Conservation (phyloP, 2,888 invertebrate genomes). For the Autographa gamma region DNA sequence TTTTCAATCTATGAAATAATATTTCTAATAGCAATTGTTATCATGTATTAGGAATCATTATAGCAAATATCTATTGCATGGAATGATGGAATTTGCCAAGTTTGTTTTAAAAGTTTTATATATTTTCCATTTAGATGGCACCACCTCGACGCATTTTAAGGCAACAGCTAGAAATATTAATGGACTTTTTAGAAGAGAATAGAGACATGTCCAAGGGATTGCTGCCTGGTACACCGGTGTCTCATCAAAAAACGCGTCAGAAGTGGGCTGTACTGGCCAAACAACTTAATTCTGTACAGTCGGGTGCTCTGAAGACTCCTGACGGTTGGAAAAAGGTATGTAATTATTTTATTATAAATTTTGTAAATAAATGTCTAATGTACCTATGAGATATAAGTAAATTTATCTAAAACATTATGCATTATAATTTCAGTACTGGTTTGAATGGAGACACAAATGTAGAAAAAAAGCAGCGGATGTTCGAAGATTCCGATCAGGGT, state of each 20-base stretch:
- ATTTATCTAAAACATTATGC: no score
- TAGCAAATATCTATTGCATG: neutral
- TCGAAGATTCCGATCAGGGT: constrained; percentile 66
- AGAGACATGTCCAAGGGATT: constrained; percentile 77
- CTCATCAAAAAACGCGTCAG: constrained; percentile 72
- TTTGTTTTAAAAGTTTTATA: constrained; percentile 18
- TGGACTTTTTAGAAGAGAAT: constrained; percentile 79
- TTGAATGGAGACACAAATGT: constrained; percentile 83
- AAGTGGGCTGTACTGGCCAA: constrained; percentile 80
- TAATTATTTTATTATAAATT: neutral
- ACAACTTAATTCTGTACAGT: constrained; percentile 76
- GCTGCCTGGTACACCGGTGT: constrained; percentile 70
- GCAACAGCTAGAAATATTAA: constrained; percentile 77
- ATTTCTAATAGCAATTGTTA: neutral
- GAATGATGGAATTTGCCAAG: neutral
- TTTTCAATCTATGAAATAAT: neutral
- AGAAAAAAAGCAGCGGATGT: constrained; percentile 80
- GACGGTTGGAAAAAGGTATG: constrained; percentile 82
- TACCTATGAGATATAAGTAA: no score
- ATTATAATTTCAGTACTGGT: constrained; percentile 78
- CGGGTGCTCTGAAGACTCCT: constrained; percentile 77
- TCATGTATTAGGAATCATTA: neutral
- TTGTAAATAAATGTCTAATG: neutral
- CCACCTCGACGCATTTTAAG: constrained; percentile 80
- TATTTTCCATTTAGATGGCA: constrained; percentile 72